phyloP scores from a whole-genome alignment of 2,113 vertebrate species.

The Jaculus jaculus region DNA sequence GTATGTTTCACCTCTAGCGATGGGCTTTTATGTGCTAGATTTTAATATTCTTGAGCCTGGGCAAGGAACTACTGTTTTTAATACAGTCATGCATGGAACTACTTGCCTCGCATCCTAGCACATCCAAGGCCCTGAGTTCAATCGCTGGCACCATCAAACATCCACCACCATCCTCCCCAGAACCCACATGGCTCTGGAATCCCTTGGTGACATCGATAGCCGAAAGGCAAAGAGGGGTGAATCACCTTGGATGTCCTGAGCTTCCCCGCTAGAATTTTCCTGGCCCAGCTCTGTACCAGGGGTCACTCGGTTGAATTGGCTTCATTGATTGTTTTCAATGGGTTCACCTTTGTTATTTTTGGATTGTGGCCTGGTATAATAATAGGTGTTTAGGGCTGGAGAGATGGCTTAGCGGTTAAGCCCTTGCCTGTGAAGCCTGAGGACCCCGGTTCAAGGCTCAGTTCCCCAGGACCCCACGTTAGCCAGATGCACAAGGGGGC shows the following conservation, averaged over 20 bases:
- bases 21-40: too few relatives aligned
- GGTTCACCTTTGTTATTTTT: constrained; percentile 50
- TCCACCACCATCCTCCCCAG: too few relatives aligned
- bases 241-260: not conserved
- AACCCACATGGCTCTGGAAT: not conserved
- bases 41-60: too few relatives aligned
- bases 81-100: not conserved
- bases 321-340: not conserved
- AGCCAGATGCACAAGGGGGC: too few relatives aligned
- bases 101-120: not conserved
- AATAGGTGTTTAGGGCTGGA: constrained; percentile 1
- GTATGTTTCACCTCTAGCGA: too few relatives aligned
- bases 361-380: constrained; percentile 41
- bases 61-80: not conserved
- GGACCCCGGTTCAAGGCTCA: too few relatives aligned
- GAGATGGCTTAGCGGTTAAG: too few relatives aligned
- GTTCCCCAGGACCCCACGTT: too few relatives aligned
- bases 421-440: too few relatives aligned
- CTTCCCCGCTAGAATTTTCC: not conserved
- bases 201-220: not conserved
- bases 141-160: not conserved
- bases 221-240: not conserved
- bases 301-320: not conserved
- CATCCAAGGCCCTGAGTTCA: not conserved
- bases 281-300: not conserved